Evolutionary conservation across 1,140 invertebrate genomes (phyloP), one percentile per base, ranked within the genome.

Genomic region (Philotrypesis tridentata): DNA sequence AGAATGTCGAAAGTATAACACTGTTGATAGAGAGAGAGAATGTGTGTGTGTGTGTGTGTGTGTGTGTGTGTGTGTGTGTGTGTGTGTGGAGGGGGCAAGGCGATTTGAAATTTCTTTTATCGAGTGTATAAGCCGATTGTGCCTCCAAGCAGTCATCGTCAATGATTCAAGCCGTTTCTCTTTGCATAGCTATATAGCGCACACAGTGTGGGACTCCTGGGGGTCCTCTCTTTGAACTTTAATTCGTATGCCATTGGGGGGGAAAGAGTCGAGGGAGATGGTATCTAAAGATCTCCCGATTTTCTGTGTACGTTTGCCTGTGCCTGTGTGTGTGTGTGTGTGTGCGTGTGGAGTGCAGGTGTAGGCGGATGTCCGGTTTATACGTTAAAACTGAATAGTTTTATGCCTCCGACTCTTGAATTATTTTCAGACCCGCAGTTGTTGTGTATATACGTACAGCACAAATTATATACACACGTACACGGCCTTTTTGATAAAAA

Each of bases 1-100:
- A 70, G 72, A 76, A 81, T 76, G 63, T 76, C 80, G 37, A 81
- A 81, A 81, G 80, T 81, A 61, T 75, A 81, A 81, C 73, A 27
- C 65, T 55, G n/a, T n/a, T n/a, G n/a, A n/a, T n/a, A n/a, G n/a
- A n/a, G n/a, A n/a, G n/a, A n/a, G n/a, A n/a, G n/a, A n/a, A n/a
- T n/a, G n/a, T n/a, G n/a, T n/a, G n/a, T n/a, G n/a, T n/a, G n/a
- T n/a, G n/a, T n/a, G n/a, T n/a, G n/a, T n/a, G n/a, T n/a, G n/a
- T n/a, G n/a, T n/a, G n/a, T n/a, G n/a, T n/a, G n/a, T n/a, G n/a
- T n/a, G n/a, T n/a, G n/a, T n/a, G n/a, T n/a, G n/a, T n/a, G n/a
- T n/a, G n/a, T n/a, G n/a, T n/a, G n/a, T n/a, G n/a, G n/a, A n/a
- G n/a, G n/a, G n/a, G n/a, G 31, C 43, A 1, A 63, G 63, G n/a